phyloP scores from a whole-genome alignment of 2,113 vertebrate genomes.

The Mustela lutreola region DNA sequence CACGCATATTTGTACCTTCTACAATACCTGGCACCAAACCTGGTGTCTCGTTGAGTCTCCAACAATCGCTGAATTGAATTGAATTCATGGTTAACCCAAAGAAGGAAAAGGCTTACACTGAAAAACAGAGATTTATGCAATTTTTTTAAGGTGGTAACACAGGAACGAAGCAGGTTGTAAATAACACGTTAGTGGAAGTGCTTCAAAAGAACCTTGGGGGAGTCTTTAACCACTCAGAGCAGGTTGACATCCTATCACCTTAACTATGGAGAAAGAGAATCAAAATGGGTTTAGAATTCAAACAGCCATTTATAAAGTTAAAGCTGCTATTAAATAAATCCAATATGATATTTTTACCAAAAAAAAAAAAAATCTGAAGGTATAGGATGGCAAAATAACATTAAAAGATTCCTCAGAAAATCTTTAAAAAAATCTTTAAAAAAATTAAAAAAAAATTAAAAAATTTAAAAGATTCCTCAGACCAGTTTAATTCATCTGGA shows the following conservation, averaged over 20 bases:
- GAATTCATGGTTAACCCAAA: conserved; percentile 38
- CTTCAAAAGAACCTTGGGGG: neutral
- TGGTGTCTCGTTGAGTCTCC: neutral
- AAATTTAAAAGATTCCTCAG: conserved; percentile 75
- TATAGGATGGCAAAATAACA: conserved; percentile 78
- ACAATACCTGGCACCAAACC: neutral
- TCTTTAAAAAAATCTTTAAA: too few relatives aligned
- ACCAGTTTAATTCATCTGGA: conserved; percentile 44
- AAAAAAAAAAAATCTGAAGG: neutral
- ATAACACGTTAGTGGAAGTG: neutral
- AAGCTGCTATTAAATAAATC: conserved; percentile 62
- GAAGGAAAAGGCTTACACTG: conserved; percentile 32
- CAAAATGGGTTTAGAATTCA: conserved; percentile 59
- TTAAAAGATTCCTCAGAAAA: conserved; percentile 71
- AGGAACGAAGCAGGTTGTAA: neutral
- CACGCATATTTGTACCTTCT: conserved; percentile 17
- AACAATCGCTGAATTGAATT: neutral
- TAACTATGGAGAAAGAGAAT: conserved; percentile 58
- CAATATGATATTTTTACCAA: conserved; percentile 65
- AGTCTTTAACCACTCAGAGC: conserved; percentile 31
- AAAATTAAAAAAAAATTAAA: conserved; percentile 43
- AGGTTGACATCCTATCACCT: conserved; percentile 21
- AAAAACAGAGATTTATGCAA: conserved; percentile 28
- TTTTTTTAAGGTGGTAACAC: neutral
- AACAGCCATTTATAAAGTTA: conserved; percentile 74